A percentile compares a stretch with the other conserved stretches of the same genome.
Evolutionary conservation across 1,140 invertebrate species (phyloP).

Genomic region (Zaprionus capensis): DNA sequence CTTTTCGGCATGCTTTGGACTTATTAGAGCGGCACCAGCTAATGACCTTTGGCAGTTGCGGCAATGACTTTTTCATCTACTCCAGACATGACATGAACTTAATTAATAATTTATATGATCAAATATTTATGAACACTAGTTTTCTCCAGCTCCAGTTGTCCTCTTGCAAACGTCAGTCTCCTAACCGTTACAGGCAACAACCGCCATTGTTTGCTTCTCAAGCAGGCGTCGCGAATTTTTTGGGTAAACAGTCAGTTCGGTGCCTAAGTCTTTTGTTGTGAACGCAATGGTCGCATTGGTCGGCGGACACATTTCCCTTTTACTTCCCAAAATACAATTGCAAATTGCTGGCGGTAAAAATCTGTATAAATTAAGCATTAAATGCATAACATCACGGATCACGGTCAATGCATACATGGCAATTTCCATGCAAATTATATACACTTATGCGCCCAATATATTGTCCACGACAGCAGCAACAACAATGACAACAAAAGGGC

Average conservation of each 20-base stretch:
- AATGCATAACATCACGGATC: conserved; percentile 64
- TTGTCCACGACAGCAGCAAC: conserved; percentile 23
- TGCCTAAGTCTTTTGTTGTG: conserved; percentile 43
- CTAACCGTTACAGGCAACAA: not conserved
- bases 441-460: conserved; percentile 59
- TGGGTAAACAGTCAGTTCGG: conserved; percentile 22
- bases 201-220: conserved; percentile 11
- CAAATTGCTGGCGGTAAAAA: conserved; percentile 58
- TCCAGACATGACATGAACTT: conserved; percentile 29
- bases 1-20: conserved; percentile 20
- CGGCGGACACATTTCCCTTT: conserved; percentile 38
- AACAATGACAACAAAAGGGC: conserved; percentile 9
- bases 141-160: conserved; percentile 25
- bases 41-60: conserved; percentile 65
- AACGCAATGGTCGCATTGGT: conserved; percentile 5
- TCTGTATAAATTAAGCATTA: conserved; percentile 80
- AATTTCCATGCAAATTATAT: conserved; percentile 82
- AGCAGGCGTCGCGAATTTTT: conserved; percentile 18
- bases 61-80: conserved; percentile 20
- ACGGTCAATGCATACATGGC: conserved; percentile 41
- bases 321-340: conserved; percentile 38
- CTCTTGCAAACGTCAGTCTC: not conserved
- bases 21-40: conserved; percentile 65
- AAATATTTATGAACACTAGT: conserved; percentile 73
- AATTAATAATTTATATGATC: conserved; percentile 71